Percentiles rank a stretch among this genome's conserved stretches.
These are phyloP conservation scores for Haliclona indistincta DNA, from an alignment of 37 sponge, comb jelly and placozoan genomes.

Conservation along the genomic window DNA sequence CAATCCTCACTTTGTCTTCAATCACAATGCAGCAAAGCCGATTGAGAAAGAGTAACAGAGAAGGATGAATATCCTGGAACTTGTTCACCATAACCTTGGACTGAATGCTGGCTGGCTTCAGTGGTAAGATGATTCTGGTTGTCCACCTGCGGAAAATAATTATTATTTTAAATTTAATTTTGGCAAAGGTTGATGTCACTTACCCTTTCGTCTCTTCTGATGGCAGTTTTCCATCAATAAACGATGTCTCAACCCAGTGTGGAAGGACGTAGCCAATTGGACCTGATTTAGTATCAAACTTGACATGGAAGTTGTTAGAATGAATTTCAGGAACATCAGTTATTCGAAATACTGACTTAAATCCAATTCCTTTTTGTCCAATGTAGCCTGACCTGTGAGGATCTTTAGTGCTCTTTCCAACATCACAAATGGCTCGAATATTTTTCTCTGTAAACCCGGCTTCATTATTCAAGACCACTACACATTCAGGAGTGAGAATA, in stretches of 20 bases:
- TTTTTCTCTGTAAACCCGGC: slow-evolving; percentile 59
- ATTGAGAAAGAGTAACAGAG: slow-evolving; percentile 66
- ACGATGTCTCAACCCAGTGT: slow-evolving; percentile 41
- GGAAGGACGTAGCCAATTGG: slow-evolving; percentile 74
- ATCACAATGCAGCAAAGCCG: slow-evolving; percentile 65
- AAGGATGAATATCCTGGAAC: slow-evolving; percentile 65
- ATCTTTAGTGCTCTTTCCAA: slow-evolving; percentile 64
- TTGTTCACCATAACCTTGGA: slow-evolving; percentile 26
- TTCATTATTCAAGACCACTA: slow-evolving; percentile 66
- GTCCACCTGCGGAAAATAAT: slow-evolving; percentile 40
- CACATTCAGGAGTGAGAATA: not conserved
- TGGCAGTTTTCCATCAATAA: not conserved
- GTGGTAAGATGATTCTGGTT: slow-evolving; percentile 55
- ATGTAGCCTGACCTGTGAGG: slow-evolving; percentile 61
- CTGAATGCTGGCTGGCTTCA: slow-evolving; percentile 22
- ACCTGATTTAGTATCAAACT: slow-evolving; percentile 53
- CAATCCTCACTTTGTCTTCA: slow-evolving; percentile 46
- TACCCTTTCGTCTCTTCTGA: not conserved
- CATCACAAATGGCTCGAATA: slow-evolving; percentile 70
- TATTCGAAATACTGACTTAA: slow-evolving; percentile 72
- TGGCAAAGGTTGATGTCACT: not conserved
- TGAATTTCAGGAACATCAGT: slow-evolving; percentile 65
- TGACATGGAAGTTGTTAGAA: slow-evolving; percentile 53
- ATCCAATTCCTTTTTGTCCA: slow-evolving; percentile 78
- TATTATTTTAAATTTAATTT: not conserved